Evolutionary conservation across 2,888 invertebrate species (phyloP).

Genomic region (Nipponacmea schrenckii): DNA sequence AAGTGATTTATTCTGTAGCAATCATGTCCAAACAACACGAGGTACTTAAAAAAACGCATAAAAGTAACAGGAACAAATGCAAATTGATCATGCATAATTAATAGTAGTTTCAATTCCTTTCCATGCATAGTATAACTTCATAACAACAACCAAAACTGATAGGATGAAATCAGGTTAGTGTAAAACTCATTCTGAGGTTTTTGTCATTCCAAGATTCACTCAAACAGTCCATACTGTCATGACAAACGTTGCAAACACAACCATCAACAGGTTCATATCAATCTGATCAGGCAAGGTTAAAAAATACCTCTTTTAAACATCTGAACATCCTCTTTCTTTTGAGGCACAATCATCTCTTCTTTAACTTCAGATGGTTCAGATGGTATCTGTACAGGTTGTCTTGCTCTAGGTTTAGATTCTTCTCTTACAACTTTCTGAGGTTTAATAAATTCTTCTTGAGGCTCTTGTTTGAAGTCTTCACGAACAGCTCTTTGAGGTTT

Average conservation of each 20-base stretch:
- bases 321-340: slow-evolving; percentile 6
- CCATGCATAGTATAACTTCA: no score
- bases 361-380: neutral
- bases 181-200: no score
- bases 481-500: neutral
- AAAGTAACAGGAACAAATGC: slow-evolving; percentile 14
- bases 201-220: no score
- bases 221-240: no score
- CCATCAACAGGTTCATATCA: slow-evolving; percentile 11
- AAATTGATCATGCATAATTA: slow-evolving; percentile 12
- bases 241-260: neutral
- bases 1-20: neutral
- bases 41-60: slow-evolving; percentile 11
- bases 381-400: neutral
- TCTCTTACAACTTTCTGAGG: neutral
- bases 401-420: neutral
- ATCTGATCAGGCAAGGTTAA: neutral
- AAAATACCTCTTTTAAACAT: neutral
- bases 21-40: slow-evolving; percentile 13
- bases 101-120: neutral
- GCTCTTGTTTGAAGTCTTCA: neutral
- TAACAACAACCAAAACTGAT: no score
- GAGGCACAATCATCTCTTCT: neutral
- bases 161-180: no score
- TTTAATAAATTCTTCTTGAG: slow-evolving; percentile 1